These are phyloP conservation scores for Ostrea denselamellosa DNA, from an alignment of 1,140 invertebrate species.

Conservation along the genomic window DNA sequence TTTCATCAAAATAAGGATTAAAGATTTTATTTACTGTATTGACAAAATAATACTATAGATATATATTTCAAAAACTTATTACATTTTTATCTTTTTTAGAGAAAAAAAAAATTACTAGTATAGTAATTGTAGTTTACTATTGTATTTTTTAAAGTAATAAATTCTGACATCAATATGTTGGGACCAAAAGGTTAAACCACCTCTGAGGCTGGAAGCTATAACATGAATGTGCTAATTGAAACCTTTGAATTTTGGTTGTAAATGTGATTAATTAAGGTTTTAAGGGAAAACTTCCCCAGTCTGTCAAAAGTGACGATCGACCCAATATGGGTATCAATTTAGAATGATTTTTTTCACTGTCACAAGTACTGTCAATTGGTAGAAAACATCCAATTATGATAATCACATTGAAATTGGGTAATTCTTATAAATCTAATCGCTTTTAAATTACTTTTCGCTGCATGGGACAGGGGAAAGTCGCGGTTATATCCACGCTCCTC, in stretches of 20 bases:
- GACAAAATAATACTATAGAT: too few species aligned
- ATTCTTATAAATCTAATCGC: not conserved
- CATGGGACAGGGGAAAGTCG: not conserved
- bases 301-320: constrained; percentile 25
- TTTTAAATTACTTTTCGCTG: constrained; percentile 16
- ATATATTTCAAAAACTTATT: too few species aligned
- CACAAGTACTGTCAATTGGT: not conserved
- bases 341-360: not conserved
- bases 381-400: not conserved
- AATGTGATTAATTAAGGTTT: not conserved
- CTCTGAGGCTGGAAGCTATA: not conserved
- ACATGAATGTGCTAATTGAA: not conserved
- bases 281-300: not conserved
- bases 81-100: too few species aligned
- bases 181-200: not conserved
- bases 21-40: too few species aligned
- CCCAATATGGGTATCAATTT: not conserved
- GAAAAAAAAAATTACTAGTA: too few species aligned
- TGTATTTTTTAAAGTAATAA: too few species aligned
- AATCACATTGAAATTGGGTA: constrained; percentile 30
- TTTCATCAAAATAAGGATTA: too few species aligned
- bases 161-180: not conserved
- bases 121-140: too few species aligned
- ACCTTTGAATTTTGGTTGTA: not conserved
- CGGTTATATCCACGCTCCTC: constrained; percentile 9